A percentile compares a stretch with the other conserved stretches of the same genome.
Conservation (phyloP, 2,113 vertebrate species). For the Sceloporus tristichus region DNA sequence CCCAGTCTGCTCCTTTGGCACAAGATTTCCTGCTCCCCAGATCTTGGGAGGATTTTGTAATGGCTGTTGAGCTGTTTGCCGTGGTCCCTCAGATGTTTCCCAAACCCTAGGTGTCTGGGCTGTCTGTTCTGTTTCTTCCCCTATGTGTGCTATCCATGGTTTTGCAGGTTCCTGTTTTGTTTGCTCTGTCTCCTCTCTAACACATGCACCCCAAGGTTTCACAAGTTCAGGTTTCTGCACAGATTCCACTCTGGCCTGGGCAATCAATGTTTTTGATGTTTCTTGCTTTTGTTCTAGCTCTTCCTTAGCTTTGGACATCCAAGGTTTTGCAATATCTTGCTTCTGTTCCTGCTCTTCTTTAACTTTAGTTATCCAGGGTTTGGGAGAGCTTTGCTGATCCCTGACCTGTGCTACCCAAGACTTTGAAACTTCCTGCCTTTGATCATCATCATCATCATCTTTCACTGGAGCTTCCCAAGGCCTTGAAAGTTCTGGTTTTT, state of each 20-base stretch:
- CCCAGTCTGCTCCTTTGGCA: constrained; percentile 79
- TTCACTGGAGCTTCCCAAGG: constrained; percentile 77
- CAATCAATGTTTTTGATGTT: constrained; percentile 76
- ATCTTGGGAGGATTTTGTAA: constrained; percentile 77
- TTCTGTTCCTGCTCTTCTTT: constrained; percentile 66
- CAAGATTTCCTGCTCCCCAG: constrained; percentile 82
- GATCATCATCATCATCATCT: constrained; percentile 52
- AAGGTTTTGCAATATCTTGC: constrained; percentile 70
- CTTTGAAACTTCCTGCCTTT: constrained; percentile 67
- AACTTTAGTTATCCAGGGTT: constrained; percentile 76
- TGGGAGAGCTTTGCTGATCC: constrained; percentile 64
- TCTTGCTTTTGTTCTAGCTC: constrained; percentile 60
- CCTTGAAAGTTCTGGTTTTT: constrained; percentile 63
- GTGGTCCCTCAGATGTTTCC: constrained; percentile 70
- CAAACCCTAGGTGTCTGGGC: constrained; percentile 74
- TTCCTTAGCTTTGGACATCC: constrained; percentile 72
- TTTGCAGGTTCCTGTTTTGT: constrained; percentile 82
- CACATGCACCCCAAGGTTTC: constrained; percentile 75
- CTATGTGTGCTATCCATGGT: constrained; percentile 79
- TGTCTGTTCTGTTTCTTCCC: constrained; percentile 76
- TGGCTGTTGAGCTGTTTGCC: constrained; percentile 54
- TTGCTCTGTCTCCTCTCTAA: constrained; percentile 67
- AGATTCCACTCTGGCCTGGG: constrained; percentile 63
- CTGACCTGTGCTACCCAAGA: constrained; percentile 74
- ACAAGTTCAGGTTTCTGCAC: constrained; percentile 45